These are phyloP conservation scores for Ia io DNA, from an alignment of 2,113 vertebrate genomes.

Conservation along the genomic window DNA sequence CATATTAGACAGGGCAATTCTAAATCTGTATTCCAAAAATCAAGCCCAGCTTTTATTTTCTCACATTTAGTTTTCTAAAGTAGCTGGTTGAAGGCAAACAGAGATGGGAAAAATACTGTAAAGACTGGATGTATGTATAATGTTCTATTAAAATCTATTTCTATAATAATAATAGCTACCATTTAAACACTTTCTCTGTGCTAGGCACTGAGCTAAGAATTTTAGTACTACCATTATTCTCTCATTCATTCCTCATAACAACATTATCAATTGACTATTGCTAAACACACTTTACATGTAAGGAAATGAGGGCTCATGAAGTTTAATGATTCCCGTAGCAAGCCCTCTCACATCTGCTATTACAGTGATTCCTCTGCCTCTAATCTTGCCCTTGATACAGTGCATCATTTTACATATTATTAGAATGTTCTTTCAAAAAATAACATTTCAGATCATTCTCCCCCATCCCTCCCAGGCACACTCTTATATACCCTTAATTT, in stretches of 20 bases:
- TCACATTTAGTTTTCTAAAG: constrained; percentile 7
- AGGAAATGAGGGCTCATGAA: neutral
- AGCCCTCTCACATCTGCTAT: neutral
- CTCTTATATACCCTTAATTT: neutral
- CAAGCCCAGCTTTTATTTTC: neutral
- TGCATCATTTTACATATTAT: neutral
- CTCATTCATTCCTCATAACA: neutral
- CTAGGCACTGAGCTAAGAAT: neutral
- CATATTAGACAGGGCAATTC: neutral
- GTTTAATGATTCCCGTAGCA: neutral
- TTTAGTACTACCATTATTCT: neutral
- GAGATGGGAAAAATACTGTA: neutral
- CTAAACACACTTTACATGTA: neutral
- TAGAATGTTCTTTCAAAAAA: neutral
- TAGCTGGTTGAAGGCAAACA: neutral
- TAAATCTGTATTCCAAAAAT: neutral
- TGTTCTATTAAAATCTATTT: neutral
- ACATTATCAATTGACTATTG: neutral
- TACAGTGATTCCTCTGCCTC: neutral
- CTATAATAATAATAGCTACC: neutral
- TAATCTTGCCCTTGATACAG: neutral
- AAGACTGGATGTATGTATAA: neutral
- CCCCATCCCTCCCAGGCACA: neutral
- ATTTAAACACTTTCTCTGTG: neutral
- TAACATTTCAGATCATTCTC: neutral